phyloP scores from a whole-genome alignment of 2,113 vertebrate genomes.

The Hemiprocne comata region DNA sequence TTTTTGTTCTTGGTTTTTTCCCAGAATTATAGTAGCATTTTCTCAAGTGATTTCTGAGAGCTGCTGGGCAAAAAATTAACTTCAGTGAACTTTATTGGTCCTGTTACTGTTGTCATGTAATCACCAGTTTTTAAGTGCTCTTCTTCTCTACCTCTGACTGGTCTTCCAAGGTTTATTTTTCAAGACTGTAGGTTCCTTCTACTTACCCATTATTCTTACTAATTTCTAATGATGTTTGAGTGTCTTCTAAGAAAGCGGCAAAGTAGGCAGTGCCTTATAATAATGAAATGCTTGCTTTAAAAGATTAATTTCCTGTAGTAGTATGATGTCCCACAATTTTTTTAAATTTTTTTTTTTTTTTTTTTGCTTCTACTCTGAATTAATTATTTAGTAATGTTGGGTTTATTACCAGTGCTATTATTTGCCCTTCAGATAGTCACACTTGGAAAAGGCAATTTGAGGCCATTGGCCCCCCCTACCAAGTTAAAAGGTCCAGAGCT shows the following conservation, averaged over 20 bases:
- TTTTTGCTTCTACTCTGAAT: background rate
- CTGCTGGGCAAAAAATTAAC: background rate
- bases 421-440: background rate
- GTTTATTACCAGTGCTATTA: background rate
- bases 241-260: background rate
- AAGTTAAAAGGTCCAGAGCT: background rate
- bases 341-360: background rate
- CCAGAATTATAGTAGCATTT: background rate
- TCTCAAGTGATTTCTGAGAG: background rate
- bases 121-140: background rate
- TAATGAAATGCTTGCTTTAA: background rate
- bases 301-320: accelerated
- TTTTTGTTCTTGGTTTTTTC: background rate
- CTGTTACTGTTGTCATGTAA: background rate
- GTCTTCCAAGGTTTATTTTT: background rate
- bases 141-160: background rate
- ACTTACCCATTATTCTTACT: background rate
- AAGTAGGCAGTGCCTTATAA: background rate
- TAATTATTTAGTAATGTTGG: background rate
- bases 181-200: background rate
- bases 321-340: background rate
- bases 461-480: background rate
- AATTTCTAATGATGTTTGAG: background rate
- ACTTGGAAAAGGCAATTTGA: background rate
- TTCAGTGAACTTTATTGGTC: background rate